phyloP scores from a whole-genome alignment of 2,888 invertebrate species.

The Lomographa bimaculata region DNA sequence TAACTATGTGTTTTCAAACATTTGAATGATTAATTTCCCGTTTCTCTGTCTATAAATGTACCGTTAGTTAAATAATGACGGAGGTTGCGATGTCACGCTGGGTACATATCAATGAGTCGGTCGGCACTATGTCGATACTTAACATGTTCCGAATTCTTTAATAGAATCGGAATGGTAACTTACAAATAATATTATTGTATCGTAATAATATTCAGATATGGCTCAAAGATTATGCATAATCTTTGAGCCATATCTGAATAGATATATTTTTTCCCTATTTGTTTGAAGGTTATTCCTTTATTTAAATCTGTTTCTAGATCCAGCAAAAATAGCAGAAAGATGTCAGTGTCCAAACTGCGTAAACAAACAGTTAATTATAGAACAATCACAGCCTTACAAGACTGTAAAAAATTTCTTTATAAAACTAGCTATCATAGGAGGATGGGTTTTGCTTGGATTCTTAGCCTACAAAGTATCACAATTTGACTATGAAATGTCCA shows the following conservation, averaged over 20 bases:
- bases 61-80: conserved; percentile 19
- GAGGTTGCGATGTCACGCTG: conserved; percentile 19
- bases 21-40: too few species aligned
- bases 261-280: too few species aligned
- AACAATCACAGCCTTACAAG: conserved; percentile 94
- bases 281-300: too few species aligned
- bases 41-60: too few species aligned
- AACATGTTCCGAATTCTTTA: too few species aligned
- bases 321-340: conserved; percentile 88
- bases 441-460: conserved; percentile 92
- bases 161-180: too few species aligned
- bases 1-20: too few species aligned
- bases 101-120: conserved; percentile 21
- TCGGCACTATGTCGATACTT: too few species aligned
- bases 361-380: conserved; percentile 91
- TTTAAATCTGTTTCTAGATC: conserved; percentile 89
- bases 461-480: conserved; percentile 96
- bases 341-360: conserved; percentile 96
- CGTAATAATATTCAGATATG: too few species aligned
- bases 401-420: conserved; percentile 91
- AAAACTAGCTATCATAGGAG: conserved; percentile 89
- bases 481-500: conserved; percentile 99
- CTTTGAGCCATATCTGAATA: too few species aligned
- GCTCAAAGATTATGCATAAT: too few species aligned
- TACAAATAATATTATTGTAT: too few species aligned